Conservation (phyloP, 2,113 vertebrate species). For the Melanocharis versteri region DNA sequence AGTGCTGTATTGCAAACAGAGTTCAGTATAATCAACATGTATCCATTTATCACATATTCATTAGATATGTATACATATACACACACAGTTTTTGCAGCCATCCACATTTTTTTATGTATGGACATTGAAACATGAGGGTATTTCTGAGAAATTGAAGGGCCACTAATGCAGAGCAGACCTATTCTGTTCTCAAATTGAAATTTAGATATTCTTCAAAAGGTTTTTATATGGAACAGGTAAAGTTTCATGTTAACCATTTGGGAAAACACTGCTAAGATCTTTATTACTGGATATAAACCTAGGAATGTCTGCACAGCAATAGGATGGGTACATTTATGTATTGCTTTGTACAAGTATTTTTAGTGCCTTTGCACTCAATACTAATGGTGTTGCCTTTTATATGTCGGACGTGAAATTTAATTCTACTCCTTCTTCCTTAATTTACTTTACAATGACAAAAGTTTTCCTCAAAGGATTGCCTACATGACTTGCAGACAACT, state of each 20-base stretch:
- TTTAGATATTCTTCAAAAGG: slow-evolving; percentile 30
- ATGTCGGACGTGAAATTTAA: not conserved
- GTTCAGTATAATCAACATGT: not conserved
- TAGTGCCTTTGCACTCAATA: not conserved
- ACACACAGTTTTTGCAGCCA: not conserved
- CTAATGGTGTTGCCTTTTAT: not conserved
- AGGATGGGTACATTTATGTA: not conserved
- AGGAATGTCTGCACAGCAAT: not conserved
- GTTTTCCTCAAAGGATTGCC: not conserved
- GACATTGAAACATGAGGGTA: not conserved
- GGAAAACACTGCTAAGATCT: not conserved
- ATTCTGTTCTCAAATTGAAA: not conserved
- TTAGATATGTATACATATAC: not conserved
- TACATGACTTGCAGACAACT: not conserved
- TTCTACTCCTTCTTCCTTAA: not conserved
- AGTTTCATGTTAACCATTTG: slow-evolving; percentile 17
- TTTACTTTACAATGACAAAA: not conserved
- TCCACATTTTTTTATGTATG: not conserved
- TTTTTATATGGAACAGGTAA: slow-evolving; percentile 18
- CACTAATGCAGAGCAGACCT: not conserved
- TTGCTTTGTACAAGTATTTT: not conserved
- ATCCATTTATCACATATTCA: not conserved
- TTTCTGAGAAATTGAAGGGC: not conserved
- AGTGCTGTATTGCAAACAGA: not conserved
- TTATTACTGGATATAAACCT: slow-evolving; percentile 8